Base-by-base conservation (phyloP, 2,888 invertebrate genomes). In the Agriopis marginaria region DNA sequence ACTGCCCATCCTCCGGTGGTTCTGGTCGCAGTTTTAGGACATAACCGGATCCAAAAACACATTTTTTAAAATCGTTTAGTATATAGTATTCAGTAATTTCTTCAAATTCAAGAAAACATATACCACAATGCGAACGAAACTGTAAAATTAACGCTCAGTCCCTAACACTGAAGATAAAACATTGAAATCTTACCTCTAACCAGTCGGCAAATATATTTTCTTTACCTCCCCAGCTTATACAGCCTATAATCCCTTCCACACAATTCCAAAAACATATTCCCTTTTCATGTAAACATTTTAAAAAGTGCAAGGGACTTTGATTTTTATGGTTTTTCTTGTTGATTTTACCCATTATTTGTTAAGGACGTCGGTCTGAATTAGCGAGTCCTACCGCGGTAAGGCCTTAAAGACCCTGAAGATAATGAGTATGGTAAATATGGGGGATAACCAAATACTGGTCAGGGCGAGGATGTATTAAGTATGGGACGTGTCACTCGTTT, bases 311-410 rank as follows among this genome's bases (percentile, higher is more conserved):
- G 55, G 65, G 72, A 66, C 45, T 71, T 50, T 75, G 58, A 63
- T 47, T 66, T 60, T 63, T 75, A 74, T 32, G 65, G 75, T 51
- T 42, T 49, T 53, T 10, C 62, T 63, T 91, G 89, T 91, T 91
- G 85, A 82, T 86, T 88, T 83, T 81, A 78, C 73, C 74, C 71
- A 71, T 71, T 92, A 84, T 92, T 92, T 92, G 87, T 78, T 72
- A 84, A 92, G 92, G 92, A 92, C 85, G 83, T 81, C 72, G 80
- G 85, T 81, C 82, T 65, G 85, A 91, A 91, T 92, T 93, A 93
- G 92, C 92, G 83, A 81, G 84, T 91, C 82, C 92, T 93, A 93
- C 92, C 86, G 92, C 92, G 92, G 92, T 84, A 66, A 76, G 63
- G 59, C 40, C 77, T 77, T 83, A 87, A 90, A 90, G 88, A 86